Evolutionary conservation across 1,140 invertebrate species (phyloP), one percentile per base, ranked within the genome.

Genomic region (Episyrphus balteatus): DNA sequence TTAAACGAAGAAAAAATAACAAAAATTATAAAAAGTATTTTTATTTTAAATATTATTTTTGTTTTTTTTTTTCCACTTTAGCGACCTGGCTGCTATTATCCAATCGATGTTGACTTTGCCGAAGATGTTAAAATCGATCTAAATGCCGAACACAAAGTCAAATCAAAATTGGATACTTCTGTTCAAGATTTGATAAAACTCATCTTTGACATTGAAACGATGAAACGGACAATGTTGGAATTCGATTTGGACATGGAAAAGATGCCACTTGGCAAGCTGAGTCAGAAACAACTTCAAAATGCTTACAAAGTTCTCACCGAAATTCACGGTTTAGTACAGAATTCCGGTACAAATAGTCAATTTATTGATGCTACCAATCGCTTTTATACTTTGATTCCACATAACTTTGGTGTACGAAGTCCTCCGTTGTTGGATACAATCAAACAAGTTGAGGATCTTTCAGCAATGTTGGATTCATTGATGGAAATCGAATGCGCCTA

Each of bases 201-300:
- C 41, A 87, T 99, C 43, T 98, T 98, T 70, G 88, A 98, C 71
- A 77, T 96, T 3, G 78, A 91, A 41, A 73, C 72, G 9, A 98
- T 98, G 93, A 93, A 94, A 56, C 82, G 84, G 68, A 82, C 88
- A 5, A 83, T 98, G 79, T 59, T 89, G 54, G 92, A 98, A 66
- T 97, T 95, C 77, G 92, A 98, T 78, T 78, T 98, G 55, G 94
- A 98, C 72, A 77, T 89, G 53, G 90, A 94, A 43, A 97, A 98
- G 72, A 95, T 98, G 93, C 95, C 95, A 0, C 71, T 98, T 2
- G 95, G 94, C 39, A 98, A 98, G 73, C 65, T 99, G 1, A 97
- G 93, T 11, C 83, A 86, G 58, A 83, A 83, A 50, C 93, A 98
- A 72, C 84, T 99, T 33, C 78, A 88, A 58, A 73, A 80, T 41